A percentile compares a stretch with the other conserved stretches of the same genome.
These are phyloP conservation scores for Rhogogaster chlorosoma DNA, from an alignment of 2,888 invertebrate genomes.

Conservation along the genomic window DNA sequence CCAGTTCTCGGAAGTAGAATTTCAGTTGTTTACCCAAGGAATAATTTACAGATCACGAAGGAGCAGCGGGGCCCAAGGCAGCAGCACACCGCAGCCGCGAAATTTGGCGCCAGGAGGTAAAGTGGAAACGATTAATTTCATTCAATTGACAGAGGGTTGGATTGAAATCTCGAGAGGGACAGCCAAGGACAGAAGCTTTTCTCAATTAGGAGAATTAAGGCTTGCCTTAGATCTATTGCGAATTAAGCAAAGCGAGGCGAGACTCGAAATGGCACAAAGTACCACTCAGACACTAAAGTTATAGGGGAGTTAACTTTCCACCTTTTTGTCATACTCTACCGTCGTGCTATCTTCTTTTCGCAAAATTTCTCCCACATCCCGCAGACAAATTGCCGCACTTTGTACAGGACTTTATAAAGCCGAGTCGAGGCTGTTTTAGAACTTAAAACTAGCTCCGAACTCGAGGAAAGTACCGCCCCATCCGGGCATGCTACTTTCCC, in stretches of 20 bases:
- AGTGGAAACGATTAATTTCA: constrained; percentile 61
- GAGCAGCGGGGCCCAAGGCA: constrained; percentile 87
- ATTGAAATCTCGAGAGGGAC: not conserved
- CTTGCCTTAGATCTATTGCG: not conserved
- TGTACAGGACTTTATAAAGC: constrained; percentile 36
- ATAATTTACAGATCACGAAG: constrained; percentile 85
- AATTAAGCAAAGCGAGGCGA: not conserved
- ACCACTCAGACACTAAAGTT: constrained; percentile 28
- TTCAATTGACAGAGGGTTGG: not conserved
- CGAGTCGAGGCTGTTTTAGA: not conserved
- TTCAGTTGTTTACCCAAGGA: not conserved
- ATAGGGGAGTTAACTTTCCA: not conserved
- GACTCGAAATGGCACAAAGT: constrained; percentile 8
- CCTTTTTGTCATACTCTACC: not conserved
- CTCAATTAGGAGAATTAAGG: not conserved
- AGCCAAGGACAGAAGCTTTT: not conserved
- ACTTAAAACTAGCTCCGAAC: not conserved
- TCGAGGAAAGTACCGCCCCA: not conserved
- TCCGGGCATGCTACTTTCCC: constrained; percentile 25
- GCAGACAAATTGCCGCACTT: constrained; percentile 48
- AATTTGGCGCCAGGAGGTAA: constrained; percentile 88
- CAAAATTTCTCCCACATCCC: not conserved
- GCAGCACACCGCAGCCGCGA: constrained; percentile 87
- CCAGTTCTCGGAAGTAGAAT: not conserved
- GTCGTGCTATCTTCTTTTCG: not conserved